Base-by-base conservation (phyloP, 2,888 invertebrate genomes). In the Thalpophila matura region DNA sequence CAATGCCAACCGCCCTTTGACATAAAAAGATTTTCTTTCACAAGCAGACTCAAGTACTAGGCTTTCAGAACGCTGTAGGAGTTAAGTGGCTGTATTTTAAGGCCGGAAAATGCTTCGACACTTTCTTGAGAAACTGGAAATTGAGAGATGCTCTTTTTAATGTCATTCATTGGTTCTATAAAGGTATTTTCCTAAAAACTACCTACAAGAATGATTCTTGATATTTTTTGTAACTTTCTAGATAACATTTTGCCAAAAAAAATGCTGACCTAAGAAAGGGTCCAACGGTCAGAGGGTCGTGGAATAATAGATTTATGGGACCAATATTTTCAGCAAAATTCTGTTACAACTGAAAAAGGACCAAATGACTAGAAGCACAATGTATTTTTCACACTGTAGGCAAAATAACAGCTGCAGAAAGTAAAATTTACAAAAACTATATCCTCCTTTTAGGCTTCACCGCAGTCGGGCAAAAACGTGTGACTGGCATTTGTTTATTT, bases 1-100 rank as follows among this genome's bases (percentile, higher is more conserved):
- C 64, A 53, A 72, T 72, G 51, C 43, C 64, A 55, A 60, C 60
- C 60, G 53, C 54, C 45, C 49, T 72, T 77, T 72, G 77, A 77
- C 37, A 57, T 49, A 76, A 72, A 71, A 77, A 69, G 54, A 59
- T 61, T 75, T 50, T 35, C 46, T 68, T 56, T 53, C 31, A 69
- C 42, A 49, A 53, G 22, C 33, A 38, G 14, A 35, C 29, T 63
- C 31, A 63, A 79, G 79, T 74, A 73, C 71, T 14, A 60, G 71
- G 74, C 61, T 49, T 40, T 63, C 71, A 76, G 54, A 43, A 14
- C 43, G 35, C 49, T 62, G 22, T 55, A 55, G 50, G 54, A 64
- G 67, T 40, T 54, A 69, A 72, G 75, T 66, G 68, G 38, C 31
- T 53, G 59, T 57, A 43, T 74, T 65, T 54, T 49, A 55, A 65